A percentile compares a stretch with the other conserved stretches of the same genome.
These are phyloP conservation scores for Leucophenga montana DNA, from an alignment of 2,888 invertebrate species.

Conservation along the genomic window DNA sequence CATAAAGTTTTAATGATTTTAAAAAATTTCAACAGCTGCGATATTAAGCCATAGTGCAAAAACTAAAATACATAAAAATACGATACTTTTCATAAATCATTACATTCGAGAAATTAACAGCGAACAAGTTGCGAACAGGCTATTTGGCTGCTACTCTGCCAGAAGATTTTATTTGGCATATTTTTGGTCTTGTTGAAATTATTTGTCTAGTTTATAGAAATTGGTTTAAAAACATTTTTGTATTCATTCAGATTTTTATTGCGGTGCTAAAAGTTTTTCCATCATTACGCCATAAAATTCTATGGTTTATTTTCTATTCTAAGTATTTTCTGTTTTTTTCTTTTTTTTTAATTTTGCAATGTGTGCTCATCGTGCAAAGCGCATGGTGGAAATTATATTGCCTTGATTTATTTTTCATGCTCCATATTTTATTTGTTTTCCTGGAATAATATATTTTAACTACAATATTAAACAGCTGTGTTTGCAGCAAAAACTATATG, in stretches of 20 bases:
- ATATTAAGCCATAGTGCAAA: no score
- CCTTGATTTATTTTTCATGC: not conserved
- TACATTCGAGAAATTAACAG: not conserved
- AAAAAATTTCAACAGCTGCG: not conserved
- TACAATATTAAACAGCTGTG: constrained; percentile 1
- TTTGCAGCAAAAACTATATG: not conserved
- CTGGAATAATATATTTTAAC: constrained; percentile 1
- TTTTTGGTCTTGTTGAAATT: no score
- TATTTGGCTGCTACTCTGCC: not conserved
- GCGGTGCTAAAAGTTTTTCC: constrained; percentile 7
- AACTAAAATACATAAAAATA: not conserved
- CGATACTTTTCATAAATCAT: not conserved
- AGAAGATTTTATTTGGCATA: not conserved
- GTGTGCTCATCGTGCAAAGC: not conserved
- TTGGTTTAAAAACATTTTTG: not conserved
- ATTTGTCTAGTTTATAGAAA: no score
- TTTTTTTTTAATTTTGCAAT: no score
- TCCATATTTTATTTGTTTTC: not conserved
- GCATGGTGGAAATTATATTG: not conserved
- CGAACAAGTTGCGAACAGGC: not conserved
- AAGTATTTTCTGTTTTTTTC: no score
- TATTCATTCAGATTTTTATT: constrained; percentile 2
- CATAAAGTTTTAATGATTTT: not conserved
- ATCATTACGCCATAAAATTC: constrained; percentile 12
- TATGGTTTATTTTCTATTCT: not conserved